Percentiles rank a stretch among this genome's conserved stretches.
Conservation (phyloP, 2,888 invertebrate species). For the Hartigia nigra region DNA sequence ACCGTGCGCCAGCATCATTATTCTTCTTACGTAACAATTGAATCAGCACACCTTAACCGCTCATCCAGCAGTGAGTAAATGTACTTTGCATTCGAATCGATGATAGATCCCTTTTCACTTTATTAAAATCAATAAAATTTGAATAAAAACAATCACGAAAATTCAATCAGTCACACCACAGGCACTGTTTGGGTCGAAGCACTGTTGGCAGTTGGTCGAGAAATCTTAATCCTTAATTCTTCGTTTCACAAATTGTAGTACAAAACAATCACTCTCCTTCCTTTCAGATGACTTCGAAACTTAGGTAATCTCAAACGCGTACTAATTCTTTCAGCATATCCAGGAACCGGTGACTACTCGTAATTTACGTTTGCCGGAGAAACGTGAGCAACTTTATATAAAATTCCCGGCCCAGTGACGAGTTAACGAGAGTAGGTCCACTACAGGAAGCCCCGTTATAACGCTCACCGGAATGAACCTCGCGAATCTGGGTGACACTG, state of each 20-base stretch:
- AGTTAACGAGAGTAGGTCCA: slow-evolving; percentile 12
- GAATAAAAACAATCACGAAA: too few relatives aligned
- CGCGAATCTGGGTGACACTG: slow-evolving; percentile 11
- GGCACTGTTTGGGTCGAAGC: not conserved
- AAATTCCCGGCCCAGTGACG: slow-evolving; percentile 27
- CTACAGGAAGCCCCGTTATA: slow-evolving; percentile 30
- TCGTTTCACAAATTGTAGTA: not conserved
- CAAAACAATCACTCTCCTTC: not conserved
- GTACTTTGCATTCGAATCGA: not conserved
- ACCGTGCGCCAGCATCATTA: not conserved
- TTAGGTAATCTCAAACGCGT: not conserved
- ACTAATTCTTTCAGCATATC: not conserved
- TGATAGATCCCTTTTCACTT: not conserved
- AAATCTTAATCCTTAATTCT: not conserved
- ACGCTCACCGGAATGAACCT: slow-evolving; percentile 3
- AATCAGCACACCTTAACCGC: not conserved
- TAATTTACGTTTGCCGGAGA: not conserved
- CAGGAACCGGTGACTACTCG: not conserved
- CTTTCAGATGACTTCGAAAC: not conserved
- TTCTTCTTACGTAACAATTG: not conserved
- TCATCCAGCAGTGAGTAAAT: not conserved
- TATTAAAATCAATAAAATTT: not conserved
- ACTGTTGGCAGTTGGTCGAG: not conserved
- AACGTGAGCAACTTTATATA: not conserved
- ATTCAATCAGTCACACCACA: not conserved